These are phyloP conservation scores for Dasysyrphus tricinctus DNA, from an alignment of 2,888 invertebrate species.

Conservation along the genomic window DNA sequence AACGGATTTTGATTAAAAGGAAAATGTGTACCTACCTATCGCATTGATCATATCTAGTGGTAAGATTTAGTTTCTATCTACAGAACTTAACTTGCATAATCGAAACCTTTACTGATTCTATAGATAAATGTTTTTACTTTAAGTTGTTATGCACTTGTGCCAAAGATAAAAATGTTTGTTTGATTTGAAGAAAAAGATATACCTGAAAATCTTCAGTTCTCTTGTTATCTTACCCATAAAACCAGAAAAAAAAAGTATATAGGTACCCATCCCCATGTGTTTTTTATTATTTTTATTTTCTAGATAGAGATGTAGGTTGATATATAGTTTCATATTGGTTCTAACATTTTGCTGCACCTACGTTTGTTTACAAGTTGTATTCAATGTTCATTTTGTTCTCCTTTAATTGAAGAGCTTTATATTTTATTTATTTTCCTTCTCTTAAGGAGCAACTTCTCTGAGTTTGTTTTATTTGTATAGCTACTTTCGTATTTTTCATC, in stretches of 20 bases:
- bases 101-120: not conserved
- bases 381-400: conserved; percentile 6
- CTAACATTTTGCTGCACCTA: conserved; percentile 31
- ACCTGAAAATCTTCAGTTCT: conserved; percentile 12
- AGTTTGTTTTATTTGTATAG: not conserved
- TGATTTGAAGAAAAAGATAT: not conserved
- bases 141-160: not conserved
- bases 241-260: not conserved
- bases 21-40: no score
- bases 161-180: conserved; percentile 12
- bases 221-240: conserved; percentile 9
- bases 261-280: conserved; percentile 9
- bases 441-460: conserved; percentile 36
- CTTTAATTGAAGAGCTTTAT: conserved; percentile 51
- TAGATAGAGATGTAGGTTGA: conserved; percentile 24
- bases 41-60: conserved; percentile 32
- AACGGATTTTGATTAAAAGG: not conserved
- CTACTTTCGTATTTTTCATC: not conserved
- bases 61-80: conserved; percentile 30
- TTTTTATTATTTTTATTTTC: not conserved
- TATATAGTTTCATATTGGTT: conserved; percentile 4
- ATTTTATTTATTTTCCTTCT: conserved; percentile 3
- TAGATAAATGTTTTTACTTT: not conserved
- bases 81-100: conserved; percentile 13
- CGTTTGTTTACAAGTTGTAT: conserved; percentile 64